These are phyloP conservation scores for Butastur rufipennis DNA, from an alignment of 2,113 vertebrate genomes.

Conservation along the genomic window DNA sequence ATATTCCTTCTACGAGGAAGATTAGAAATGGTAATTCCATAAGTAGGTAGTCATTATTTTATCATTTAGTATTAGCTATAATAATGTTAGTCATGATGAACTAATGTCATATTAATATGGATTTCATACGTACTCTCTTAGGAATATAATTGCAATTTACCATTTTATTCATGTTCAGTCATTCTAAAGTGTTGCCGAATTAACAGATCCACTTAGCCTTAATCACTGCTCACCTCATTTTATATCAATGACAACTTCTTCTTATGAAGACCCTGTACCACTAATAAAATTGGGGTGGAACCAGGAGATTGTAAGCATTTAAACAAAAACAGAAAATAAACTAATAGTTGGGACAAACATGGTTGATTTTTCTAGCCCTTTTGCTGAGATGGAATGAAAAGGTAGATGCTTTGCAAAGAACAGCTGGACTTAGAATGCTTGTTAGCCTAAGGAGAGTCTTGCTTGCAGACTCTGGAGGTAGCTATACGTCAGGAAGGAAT, in stretches of 20 bases:
- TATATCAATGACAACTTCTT: not conserved
- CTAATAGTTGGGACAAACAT: not conserved
- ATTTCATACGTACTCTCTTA: conserved; percentile 66
- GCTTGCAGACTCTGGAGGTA: not conserved
- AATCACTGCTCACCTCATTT: conserved; percentile 65
- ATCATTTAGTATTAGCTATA: conserved; percentile 72
- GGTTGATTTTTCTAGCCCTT: not conserved
- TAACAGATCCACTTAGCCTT: conserved; percentile 67
- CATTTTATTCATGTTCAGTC: conserved; percentile 73
- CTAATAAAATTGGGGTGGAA: not conserved
- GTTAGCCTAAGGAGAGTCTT: not conserved
- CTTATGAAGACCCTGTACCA: not conserved
- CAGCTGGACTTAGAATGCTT: not conserved
- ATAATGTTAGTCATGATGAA: conserved; percentile 71
- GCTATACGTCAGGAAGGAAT: not conserved
- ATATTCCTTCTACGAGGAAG: conserved; percentile 17
- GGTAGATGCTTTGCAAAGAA: not conserved
- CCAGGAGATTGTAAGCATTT: not conserved
- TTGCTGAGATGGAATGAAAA: not conserved
- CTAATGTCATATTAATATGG: conserved; percentile 64
- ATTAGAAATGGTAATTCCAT: conserved; percentile 57
- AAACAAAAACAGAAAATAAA: not conserved
- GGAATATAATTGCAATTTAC: conserved; percentile 69
- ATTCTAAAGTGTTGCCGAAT: conserved; percentile 71
- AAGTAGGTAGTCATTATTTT: conserved; percentile 70